Evolutionary conservation across 2,888 invertebrate genomes (phyloP).

Genomic region (Tyria jacobaeae): DNA sequence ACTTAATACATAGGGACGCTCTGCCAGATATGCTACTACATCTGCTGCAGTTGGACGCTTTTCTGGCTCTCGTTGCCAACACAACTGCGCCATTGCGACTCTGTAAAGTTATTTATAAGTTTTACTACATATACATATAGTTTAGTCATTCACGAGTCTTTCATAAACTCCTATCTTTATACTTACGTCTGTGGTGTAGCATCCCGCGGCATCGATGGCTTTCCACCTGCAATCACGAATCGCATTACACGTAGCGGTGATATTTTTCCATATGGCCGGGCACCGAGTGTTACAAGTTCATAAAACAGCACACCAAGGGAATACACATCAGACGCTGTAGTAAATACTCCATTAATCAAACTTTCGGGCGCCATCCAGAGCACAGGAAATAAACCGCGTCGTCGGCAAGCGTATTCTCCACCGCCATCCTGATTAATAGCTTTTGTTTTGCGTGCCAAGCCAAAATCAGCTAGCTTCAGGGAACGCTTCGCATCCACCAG

Average conservation of each 20-base stretch:
- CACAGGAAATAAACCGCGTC: slow-evolving; percentile 94
- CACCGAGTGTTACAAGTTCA: slow-evolving; percentile 95
- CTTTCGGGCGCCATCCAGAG: slow-evolving; percentile 97
- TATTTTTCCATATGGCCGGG: slow-evolving; percentile 93
- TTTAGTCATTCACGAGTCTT: too few species aligned
- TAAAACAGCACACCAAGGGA: slow-evolving; percentile 94
- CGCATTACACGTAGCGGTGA: slow-evolving; percentile 89
- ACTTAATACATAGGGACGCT: slow-evolving; percentile 85
- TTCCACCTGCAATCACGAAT: slow-evolving; percentile 87
- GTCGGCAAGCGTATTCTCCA: slow-evolving; percentile 93
- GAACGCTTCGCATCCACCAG: slow-evolving; percentile 90
- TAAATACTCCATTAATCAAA: slow-evolving; percentile 91
- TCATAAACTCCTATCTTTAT: neutral
- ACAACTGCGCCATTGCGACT: slow-evolving; percentile 89
- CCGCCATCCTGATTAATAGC: slow-evolving; percentile 88
- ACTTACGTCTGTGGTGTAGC: slow-evolving; percentile 56
- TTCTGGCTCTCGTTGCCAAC: slow-evolving; percentile 90
- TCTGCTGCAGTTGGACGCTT: slow-evolving; percentile 90
- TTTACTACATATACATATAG: neutral
- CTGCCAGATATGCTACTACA: slow-evolving; percentile 91
- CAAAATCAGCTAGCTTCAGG: slow-evolving; percentile 94
- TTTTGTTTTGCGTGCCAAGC: slow-evolving; percentile 94
- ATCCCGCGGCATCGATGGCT: slow-evolving; percentile 89
- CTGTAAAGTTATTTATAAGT: slow-evolving; percentile 22
- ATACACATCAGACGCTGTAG: slow-evolving; percentile 95